phyloP scores from a whole-genome alignment of 2,113 vertebrate species.

The Gnathonemus longibarbis region DNA sequence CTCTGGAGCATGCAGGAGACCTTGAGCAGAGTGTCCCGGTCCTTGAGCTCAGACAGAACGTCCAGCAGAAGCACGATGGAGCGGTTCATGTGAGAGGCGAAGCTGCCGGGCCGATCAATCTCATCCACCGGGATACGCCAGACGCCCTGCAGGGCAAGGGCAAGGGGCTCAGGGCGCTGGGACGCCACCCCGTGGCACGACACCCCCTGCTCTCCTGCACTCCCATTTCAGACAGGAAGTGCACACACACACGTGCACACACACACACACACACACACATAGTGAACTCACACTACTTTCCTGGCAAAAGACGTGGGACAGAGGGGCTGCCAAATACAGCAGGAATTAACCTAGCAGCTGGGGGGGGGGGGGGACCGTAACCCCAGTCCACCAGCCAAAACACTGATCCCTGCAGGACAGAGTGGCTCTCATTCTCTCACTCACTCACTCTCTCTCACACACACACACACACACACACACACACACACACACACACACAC shows the following conservation, averaged over 20 bases:
- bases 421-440: background rate
- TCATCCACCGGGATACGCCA: slow-evolving; percentile 99
- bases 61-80: slow-evolving; percentile 89
- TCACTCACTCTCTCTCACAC: background rate
- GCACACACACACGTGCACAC: background rate
- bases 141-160: slow-evolving; percentile 73
- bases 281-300: background rate
- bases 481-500: background rate
- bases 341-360: background rate
- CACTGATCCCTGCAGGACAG: background rate
- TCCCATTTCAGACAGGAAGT: background rate
- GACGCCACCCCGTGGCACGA: background rate
- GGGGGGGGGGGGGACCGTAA: background rate
- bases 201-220: background rate
- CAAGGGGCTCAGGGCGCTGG: background rate
- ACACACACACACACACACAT: background rate
- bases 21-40: slow-evolving; percentile 87
- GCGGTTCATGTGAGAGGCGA: slow-evolving; percentile 98
- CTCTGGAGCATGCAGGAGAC: slow-evolving; percentile 97
- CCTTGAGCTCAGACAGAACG: slow-evolving; percentile 85
- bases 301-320: background rate
- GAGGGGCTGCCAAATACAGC: background rate
- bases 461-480: background rate
- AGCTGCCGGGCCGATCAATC: slow-evolving; percentile 96
- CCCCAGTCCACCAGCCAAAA: background rate